phyloP scores from a whole-genome alignment of 2,888 invertebrate genomes.

The Drosophila atripex region DNA sequence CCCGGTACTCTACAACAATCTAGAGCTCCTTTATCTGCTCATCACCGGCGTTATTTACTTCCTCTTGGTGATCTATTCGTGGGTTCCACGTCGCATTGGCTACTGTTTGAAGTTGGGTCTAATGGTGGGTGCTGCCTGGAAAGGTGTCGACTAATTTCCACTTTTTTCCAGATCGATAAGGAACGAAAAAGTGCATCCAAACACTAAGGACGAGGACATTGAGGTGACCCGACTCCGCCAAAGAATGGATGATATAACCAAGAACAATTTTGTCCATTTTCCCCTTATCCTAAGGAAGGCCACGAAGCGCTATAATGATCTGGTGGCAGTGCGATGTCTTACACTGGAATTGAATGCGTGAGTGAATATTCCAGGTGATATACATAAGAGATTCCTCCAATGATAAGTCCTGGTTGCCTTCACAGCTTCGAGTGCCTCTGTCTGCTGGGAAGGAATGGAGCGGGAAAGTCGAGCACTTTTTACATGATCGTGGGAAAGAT shows the following conservation, averaged over 20 bases:
- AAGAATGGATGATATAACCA: conserved; percentile 82
- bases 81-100: conserved; percentile 9
- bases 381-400: too few relatives aligned
- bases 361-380: conserved; percentile 21
- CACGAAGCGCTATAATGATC: conserved; percentile 89
- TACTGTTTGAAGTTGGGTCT: conserved; percentile 1
- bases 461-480: conserved; percentile 93
- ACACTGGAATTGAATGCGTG: conserved; percentile 84
- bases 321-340: conserved; percentile 90
- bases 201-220: conserved; percentile 82
- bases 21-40: neutral
- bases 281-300: conserved; percentile 86
- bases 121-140: neutral
- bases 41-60: conserved; percentile 10
- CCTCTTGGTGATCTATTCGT: neutral
- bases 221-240: conserved; percentile 85
- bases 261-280: conserved; percentile 80
- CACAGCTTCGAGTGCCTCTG: conserved; percentile 90
- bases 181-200: conserved; percentile 30
- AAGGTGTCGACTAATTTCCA: neutral
- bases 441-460: conserved; percentile 91
- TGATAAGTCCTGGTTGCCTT: neutral
- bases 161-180: neutral
- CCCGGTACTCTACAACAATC: neutral
- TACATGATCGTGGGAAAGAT: conserved; percentile 93